A percentile compares a stretch with the other conserved stretches of the same genome.
Conservation (phyloP, 2,888 invertebrate genomes). For the Lysandra bellargus region DNA sequence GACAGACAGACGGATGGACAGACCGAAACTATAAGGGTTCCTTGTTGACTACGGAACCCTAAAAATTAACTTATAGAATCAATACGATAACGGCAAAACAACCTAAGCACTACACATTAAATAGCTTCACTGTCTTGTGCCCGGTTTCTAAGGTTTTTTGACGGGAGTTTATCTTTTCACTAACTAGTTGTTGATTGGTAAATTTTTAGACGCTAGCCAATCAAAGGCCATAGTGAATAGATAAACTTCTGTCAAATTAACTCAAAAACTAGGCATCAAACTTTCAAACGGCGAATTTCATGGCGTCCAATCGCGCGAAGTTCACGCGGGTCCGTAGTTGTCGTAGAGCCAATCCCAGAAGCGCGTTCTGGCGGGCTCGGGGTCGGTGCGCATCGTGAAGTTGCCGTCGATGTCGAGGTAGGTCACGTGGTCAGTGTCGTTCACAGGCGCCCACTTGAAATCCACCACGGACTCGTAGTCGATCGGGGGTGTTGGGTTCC, state of each 20-base stretch:
- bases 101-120: not conserved
- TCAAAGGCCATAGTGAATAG: too few species aligned
- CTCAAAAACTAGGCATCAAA: too few species aligned
- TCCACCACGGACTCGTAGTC: slow-evolving; percentile 71
- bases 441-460: slow-evolving; percentile 78
- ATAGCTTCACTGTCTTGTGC: not conserved
- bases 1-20: too few species aligned
- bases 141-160: too few species aligned
- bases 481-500: slow-evolving; percentile 79
- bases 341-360: slow-evolving; percentile 81
- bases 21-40: too few species aligned
- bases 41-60: too few species aligned
- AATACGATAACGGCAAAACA: not conserved
- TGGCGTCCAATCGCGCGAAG: not conserved
- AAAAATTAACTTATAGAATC: not conserved
- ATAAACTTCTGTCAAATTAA: too few species aligned
- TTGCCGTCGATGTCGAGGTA: slow-evolving; percentile 80
- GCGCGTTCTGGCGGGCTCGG: slow-evolving; percentile 74
- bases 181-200: too few species aligned
- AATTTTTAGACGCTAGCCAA: too few species aligned
- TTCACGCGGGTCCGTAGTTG: slow-evolving; percentile 49
- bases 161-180: too few species aligned
- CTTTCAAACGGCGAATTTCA: too few species aligned
- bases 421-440: slow-evolving; percentile 55
- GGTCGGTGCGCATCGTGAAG: slow-evolving; percentile 73